phyloP scores from a whole-genome alignment of 2,113 vertebrate genomes.

The Collichthys lucidus region DNA sequence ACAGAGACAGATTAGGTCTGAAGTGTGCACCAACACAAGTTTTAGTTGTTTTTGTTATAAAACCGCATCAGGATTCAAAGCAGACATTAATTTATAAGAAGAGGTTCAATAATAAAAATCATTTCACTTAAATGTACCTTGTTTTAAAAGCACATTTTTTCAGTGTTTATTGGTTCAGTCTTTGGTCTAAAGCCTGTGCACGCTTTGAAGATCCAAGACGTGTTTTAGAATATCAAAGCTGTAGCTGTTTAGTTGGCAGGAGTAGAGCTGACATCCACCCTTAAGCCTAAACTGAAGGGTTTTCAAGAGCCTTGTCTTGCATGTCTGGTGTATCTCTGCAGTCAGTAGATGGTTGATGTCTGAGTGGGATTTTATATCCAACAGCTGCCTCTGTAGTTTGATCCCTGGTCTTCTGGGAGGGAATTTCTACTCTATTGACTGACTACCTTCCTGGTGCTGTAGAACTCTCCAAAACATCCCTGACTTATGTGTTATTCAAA shows the following conservation, averaged over 20 bases:
- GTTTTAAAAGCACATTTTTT: not conserved
- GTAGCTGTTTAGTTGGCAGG: slow-evolving; percentile 46
- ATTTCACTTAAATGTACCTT: not conserved
- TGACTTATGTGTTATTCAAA: slow-evolving; percentile 51
- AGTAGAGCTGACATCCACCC: slow-evolving; percentile 60
- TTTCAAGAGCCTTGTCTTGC: slow-evolving; percentile 48
- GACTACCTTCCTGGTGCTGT: slow-evolving; percentile 54
- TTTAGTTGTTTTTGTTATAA: not conserved
- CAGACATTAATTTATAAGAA: not conserved
- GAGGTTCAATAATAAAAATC: not conserved
- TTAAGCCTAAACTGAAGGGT: slow-evolving; percentile 52
- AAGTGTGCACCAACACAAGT: not conserved
- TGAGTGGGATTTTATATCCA: slow-evolving; percentile 70
- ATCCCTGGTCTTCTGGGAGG: slow-evolving; percentile 72
- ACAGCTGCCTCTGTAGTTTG: slow-evolving; percentile 77
- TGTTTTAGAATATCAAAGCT: slow-evolving; percentile 68
- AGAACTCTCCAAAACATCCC: slow-evolving; percentile 35
- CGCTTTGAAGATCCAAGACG: slow-evolving; percentile 43
- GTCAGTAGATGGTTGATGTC: slow-evolving; percentile 51
- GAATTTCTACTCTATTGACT: slow-evolving; percentile 65
- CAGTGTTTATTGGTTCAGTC: slow-evolving; percentile 31
- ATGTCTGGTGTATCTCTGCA: slow-evolving; percentile 47
- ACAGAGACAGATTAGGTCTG: not conserved
- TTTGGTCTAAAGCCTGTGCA: slow-evolving; percentile 41
- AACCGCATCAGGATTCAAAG: not conserved